These are phyloP conservation scores for Chrysodeixis includens DNA, from an alignment of 2,888 invertebrate species.

Conservation along the genomic window DNA sequence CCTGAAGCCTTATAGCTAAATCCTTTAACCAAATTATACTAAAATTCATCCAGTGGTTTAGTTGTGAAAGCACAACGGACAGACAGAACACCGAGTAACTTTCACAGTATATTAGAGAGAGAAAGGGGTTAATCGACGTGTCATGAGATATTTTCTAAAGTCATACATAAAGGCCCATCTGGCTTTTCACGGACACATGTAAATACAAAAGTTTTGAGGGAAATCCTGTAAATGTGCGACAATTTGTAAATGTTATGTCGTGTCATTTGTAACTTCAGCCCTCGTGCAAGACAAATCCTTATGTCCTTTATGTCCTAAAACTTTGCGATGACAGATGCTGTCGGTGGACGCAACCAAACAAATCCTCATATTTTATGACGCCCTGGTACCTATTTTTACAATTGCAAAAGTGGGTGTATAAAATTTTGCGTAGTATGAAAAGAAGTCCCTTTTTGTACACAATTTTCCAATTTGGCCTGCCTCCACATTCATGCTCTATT, in stretches of 20 bases:
- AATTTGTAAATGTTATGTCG: neutral
- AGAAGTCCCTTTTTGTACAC: no score
- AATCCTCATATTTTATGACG: neutral
- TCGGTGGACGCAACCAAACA: neutral
- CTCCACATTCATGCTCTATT: no score
- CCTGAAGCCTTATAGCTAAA: no score
- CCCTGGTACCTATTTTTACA: no score
- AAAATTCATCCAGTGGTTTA: no score
- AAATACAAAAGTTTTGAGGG: neutral
- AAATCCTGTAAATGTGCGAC: conserved; percentile 3
- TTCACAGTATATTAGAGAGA: neutral
- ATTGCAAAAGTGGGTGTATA: no score
- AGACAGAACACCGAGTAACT: no score
- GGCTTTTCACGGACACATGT: neutral
- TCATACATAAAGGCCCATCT: neutral
- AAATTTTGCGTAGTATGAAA: no score
- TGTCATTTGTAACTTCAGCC: conserved; percentile 3
- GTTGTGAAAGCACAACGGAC: no score
- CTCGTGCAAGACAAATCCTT: neutral
- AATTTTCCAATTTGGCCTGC: no score
- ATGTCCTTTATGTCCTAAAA: neutral
- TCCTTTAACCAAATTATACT: no score
- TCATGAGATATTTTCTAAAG: neutral
- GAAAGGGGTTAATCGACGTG: neutral
- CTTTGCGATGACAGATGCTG: neutral